phyloP scores from a whole-genome alignment of 2,797 vertebrate species.

The Hypotaenidia philippensis region DNA sequence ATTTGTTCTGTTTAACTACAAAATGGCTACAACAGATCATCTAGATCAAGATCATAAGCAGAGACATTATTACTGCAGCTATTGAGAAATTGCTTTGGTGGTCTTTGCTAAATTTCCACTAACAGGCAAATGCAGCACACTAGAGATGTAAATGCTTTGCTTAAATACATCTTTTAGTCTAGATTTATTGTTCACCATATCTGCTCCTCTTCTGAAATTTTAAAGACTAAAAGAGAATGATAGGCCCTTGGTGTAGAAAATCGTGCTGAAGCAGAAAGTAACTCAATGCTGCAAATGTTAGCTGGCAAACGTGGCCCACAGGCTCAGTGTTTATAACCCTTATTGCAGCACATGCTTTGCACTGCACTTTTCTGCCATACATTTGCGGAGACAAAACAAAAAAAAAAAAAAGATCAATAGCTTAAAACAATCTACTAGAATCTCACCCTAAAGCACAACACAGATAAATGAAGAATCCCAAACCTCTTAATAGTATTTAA shows the following conservation, averaged over 20 bases:
- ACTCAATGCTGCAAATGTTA: background rate
- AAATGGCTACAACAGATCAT: background rate
- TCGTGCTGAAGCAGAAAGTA: background rate
- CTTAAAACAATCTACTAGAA: background rate
- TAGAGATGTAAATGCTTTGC: background rate
- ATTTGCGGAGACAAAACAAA: background rate
- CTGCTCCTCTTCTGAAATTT: slow-evolving; percentile 23
- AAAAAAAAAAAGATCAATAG: background rate
- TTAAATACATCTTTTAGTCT: slow-evolving; percentile 1
- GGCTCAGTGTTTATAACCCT: slow-evolving; percentile 29
- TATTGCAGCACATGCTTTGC: background rate
- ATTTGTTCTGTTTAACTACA: background rate
- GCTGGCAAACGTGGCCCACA: background rate
- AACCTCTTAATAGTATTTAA: background rate
- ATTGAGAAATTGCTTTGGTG: background rate
- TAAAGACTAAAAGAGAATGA: slow-evolving; percentile 2
- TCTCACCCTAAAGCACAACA: background rate
- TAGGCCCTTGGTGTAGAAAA: slow-evolving; percentile 26
- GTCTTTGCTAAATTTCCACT: background rate
- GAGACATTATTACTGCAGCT: background rate
- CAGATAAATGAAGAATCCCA: background rate
- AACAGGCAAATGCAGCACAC: background rate
- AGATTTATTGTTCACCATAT: background rate
- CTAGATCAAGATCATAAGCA: background rate
- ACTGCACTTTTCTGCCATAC: background rate